Evolutionary conservation across 2,888 invertebrate species (phyloP).

Genomic region (Steinernema scapterisci): DNA sequence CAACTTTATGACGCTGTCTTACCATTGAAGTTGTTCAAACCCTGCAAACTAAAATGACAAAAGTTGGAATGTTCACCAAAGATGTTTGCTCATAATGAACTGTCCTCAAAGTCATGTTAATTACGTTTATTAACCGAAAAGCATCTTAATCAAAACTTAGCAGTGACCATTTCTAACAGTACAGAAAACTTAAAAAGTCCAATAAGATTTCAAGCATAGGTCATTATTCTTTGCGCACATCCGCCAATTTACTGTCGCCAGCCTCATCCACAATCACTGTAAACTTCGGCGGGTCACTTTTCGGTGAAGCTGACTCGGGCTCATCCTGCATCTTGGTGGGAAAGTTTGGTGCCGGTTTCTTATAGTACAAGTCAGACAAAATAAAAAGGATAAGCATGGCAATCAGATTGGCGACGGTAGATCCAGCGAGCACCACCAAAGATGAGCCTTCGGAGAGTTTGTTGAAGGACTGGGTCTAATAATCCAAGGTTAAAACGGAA

Average conservation of each 20-base stretch:
- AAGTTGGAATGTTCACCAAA: too few species aligned
- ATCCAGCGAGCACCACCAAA: conserved; percentile 38
- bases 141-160: too few species aligned
- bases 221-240: conserved; percentile 5
- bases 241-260: conserved; percentile 6
- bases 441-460: conserved; percentile 40
- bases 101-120: too few species aligned
- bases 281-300: conserved; percentile 15
- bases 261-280: conserved; percentile 17
- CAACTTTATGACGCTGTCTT: too few species aligned
- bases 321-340: neutral
- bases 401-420: conserved; percentile 49
- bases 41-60: too few species aligned
- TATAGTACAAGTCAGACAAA: conserved; percentile 42
- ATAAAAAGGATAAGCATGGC: conserved; percentile 44
- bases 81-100: too few species aligned
- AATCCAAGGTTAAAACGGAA: neutral
- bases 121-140: too few species aligned
- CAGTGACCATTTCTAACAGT: too few species aligned
- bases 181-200: too few species aligned
- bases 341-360: neutral
- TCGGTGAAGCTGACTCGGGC: neutral
- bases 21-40: too few species aligned
- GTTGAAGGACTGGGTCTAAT: conserved; percentile 43
- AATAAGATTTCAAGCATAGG: neutral